A percentile compares a stretch with the other conserved stretches of the same genome.
Evolutionary conservation across 2,113 vertebrate genomes (phyloP).

Genomic region (Microcebus tavaratra): DNA sequence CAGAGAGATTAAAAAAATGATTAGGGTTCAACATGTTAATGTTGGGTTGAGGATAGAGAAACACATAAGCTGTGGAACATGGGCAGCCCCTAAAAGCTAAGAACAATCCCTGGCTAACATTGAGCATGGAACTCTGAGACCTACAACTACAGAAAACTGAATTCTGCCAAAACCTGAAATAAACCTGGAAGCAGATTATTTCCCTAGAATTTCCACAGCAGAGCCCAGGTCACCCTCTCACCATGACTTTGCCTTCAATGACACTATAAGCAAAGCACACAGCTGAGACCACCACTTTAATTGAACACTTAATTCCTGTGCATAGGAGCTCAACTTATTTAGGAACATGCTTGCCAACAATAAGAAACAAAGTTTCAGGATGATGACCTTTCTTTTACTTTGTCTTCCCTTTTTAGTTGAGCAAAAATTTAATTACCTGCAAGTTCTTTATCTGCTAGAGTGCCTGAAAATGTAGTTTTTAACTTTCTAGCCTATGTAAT

Average conservation of each 20-base stretch:
- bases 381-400: not conserved
- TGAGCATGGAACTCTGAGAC: not conserved
- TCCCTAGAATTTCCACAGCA: rapidly evolving
- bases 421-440: not conserved
- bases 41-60: not conserved
- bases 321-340: not conserved
- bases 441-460: not conserved
- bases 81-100: not conserved
- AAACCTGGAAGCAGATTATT: not conserved
- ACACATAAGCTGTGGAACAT: rapidly evolving
- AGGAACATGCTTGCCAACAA: not conserved
- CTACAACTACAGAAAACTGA: not conserved
- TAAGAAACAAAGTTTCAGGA: not conserved
- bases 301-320: not conserved
- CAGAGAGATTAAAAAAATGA: not conserved
- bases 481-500: not conserved
- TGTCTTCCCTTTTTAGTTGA: not conserved
- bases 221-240: not conserved
- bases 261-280: not conserved
- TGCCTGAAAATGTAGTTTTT: not conserved
- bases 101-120: rapidly evolving
- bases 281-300: not conserved
- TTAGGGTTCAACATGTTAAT: not conserved
- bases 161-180: not conserved
- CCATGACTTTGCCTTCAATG: not conserved